phyloP scores from a whole-genome alignment of 1,140 invertebrate species.

The Pseudomyrmex gracilis region DNA sequence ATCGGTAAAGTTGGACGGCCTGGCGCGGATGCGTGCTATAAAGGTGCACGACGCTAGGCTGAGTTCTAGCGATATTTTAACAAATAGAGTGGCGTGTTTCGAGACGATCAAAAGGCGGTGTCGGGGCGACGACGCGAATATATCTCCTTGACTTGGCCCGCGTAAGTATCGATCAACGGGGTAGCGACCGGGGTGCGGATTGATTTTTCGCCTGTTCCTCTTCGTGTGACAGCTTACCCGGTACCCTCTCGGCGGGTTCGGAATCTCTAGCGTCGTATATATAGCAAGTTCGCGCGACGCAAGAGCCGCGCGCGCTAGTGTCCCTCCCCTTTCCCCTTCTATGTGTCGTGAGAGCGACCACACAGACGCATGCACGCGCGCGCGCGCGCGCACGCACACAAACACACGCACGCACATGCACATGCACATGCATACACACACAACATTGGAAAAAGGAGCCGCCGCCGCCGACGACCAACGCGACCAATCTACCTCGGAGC shows the following conservation, averaged over 20 bases:
- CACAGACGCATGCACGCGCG: background rate
- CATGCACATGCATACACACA: background rate
- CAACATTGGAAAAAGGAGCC: background rate
- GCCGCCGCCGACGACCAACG: constrained; percentile 6
- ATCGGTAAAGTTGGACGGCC: constrained; percentile 45
- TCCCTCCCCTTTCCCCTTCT: constrained; percentile 4
- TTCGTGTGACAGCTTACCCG: background rate
- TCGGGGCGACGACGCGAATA: background rate
- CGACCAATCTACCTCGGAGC: background rate
- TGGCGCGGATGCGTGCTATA: constrained; percentile 38
- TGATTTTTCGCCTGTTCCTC: background rate
- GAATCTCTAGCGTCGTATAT: constrained; percentile 36
- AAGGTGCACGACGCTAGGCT: constrained; percentile 4
- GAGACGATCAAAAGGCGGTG: no score
- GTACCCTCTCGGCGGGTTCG: background rate
- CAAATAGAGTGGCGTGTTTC: constrained; percentile 5
- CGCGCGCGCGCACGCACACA: background rate
- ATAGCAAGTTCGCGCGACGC: constrained; percentile 35
- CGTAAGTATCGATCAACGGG: constrained; percentile 47
- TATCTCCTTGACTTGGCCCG: background rate
- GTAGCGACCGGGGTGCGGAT: background rate
- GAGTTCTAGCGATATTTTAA: constrained; percentile 35
- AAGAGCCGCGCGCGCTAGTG: constrained; percentile 75
- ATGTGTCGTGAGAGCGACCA: no score
- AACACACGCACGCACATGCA: background rate